These are phyloP conservation scores for Cyprinus carpio DNA, from an alignment of 2,113 vertebrate genomes.

Conservation along the genomic window DNA sequence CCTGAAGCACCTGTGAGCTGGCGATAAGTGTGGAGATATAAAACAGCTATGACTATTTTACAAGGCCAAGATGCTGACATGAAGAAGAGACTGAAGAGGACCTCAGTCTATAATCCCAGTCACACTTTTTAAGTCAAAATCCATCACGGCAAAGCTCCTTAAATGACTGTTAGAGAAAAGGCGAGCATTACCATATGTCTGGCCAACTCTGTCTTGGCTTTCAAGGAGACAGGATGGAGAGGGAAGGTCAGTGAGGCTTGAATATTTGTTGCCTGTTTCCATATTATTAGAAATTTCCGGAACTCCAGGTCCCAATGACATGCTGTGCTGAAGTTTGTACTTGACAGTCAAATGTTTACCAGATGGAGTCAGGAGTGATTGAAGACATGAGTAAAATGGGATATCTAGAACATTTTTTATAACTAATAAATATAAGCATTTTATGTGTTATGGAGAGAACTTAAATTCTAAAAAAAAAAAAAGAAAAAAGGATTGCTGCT, in stretches of 20 bases:
- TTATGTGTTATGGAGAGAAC: constrained; percentile 23
- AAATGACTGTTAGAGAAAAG: background rate
- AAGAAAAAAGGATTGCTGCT: constrained; percentile 20
- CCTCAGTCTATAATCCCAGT: background rate
- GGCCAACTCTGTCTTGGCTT: constrained; percentile 22
- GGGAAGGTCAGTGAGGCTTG: constrained; percentile 7
- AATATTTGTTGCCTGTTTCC: constrained; percentile 27
- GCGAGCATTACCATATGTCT: constrained; percentile 24
- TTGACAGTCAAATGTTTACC: constrained; percentile 45
- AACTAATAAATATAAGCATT: constrained; percentile 32
- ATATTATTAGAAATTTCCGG: constrained; percentile 51
- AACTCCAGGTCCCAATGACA: constrained; percentile 10
- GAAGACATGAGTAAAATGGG: constrained; percentile 23
- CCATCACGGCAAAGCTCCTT: background rate
- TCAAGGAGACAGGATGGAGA: constrained; percentile 7
- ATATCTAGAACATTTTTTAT: constrained; percentile 33
- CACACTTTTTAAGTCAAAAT: constrained; percentile 29
- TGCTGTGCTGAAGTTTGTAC: constrained; percentile 22
- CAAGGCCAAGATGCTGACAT: constrained; percentile 29
- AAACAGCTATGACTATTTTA: constrained; percentile 10
- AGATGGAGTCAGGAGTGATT: constrained; percentile 39
- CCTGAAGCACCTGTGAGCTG: background rate
- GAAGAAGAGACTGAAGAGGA: background rate
- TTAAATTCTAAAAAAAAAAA: background rate
- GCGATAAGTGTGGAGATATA: constrained; percentile 28